These are phyloP conservation scores for Apis laboriosa DNA, from an alignment of 1,140 invertebrate species.

Conservation along the genomic window DNA sequence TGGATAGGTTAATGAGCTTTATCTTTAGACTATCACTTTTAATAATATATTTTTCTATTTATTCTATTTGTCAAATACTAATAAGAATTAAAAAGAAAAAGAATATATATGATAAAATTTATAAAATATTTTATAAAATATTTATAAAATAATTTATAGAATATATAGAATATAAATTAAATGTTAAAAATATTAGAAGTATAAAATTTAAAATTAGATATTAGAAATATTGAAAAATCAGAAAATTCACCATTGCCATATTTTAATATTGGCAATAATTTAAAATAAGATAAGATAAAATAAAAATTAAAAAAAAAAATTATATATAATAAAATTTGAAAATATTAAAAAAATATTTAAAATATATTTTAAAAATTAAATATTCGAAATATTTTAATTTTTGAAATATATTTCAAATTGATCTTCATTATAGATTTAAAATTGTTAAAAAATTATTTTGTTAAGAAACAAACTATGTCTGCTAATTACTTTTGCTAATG, in stretches of 20 bases:
- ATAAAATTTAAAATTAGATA: background rate
- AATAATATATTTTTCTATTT: background rate
- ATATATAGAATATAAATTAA: background rate
- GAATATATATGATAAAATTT: no score
- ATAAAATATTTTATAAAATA: no score
- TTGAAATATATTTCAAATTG: no score
- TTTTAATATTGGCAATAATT: background rate
- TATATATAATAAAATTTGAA: background rate
- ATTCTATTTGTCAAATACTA: background rate
- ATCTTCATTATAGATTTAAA: background rate
- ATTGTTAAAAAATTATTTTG: background rate
- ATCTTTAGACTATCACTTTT: background rate
- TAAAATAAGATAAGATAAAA: no score
- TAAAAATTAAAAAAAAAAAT: no score
- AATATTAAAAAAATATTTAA: background rate
- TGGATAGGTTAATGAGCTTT: conserved; percentile 3
- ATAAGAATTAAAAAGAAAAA: no score
- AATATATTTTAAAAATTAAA: no score
- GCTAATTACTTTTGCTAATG: background rate
- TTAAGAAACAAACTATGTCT: background rate
- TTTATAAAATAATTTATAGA: no score
- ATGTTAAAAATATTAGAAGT: background rate
- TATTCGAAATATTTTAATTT: no score
- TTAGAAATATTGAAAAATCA: background rate
- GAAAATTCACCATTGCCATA: background rate